Evolutionary conservation across 2,888 invertebrate genomes (phyloP).

Genomic region (Acanthococcus lagerstroemiae): DNA sequence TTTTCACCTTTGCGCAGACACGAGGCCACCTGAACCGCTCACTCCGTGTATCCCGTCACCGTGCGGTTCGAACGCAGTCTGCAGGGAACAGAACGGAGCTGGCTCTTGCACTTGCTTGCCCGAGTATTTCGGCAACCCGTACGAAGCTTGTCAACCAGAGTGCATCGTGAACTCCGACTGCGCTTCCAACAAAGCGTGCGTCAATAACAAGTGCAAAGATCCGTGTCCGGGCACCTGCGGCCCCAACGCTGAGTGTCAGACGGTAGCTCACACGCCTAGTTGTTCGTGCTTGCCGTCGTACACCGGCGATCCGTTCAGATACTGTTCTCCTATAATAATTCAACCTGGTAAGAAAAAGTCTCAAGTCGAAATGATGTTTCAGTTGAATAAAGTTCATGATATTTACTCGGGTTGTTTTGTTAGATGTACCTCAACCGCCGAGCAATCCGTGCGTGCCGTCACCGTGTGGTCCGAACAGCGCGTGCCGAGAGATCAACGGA

Average conservation of each 20-base stretch:
- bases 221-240: conserved; percentile 62
- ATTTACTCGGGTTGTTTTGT: conserved; percentile 8
- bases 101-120: conserved; percentile 62
- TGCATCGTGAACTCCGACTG: conserved; percentile 56
- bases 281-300: conserved; percentile 54
- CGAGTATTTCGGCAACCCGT: conserved; percentile 66
- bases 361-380: too few relatives aligned
- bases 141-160: conserved; percentile 55
- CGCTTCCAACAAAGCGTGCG: conserved; percentile 52
- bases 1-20: neutral
- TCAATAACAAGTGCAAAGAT: conserved; percentile 55
- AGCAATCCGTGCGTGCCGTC: conserved; percentile 55
- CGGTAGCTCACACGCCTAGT: conserved; percentile 55
- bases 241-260: conserved; percentile 55
- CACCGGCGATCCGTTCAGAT: conserved; percentile 56
- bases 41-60: conserved; percentile 63
- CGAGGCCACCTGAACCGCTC: conserved; percentile 31
- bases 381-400: too few relatives aligned
- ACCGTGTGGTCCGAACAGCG: conserved; percentile 41
- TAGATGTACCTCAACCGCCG: conserved; percentile 40
- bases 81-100: conserved; percentile 59
- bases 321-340: conserved; percentile 47
- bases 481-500: conserved; percentile 40
- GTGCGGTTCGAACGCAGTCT: conserved; percentile 61
- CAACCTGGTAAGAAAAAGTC: conserved; percentile 41